A percentile compares a stretch with the other conserved stretches of the same genome.
phyloP scores from a whole-genome alignment of 2,888 invertebrate species.

The Aleiodes leptofemur region DNA sequence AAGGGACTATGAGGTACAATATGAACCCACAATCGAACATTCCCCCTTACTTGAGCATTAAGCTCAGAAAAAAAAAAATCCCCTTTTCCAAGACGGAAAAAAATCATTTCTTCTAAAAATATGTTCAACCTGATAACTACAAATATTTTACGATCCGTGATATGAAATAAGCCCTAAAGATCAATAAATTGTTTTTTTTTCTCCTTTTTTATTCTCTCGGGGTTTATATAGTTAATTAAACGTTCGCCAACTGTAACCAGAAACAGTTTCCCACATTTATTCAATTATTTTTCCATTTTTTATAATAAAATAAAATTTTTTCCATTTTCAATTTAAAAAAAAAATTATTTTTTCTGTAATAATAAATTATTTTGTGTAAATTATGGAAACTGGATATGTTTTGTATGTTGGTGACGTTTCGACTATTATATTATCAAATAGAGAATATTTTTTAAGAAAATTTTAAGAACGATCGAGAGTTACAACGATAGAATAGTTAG shows the following conservation, averaged over 20 bases:
- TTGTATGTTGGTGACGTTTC: no score
- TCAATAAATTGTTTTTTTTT: conserved; percentile 46
- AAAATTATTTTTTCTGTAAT: no score
- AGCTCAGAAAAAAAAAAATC: conserved; percentile 1
- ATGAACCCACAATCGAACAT: conserved; percentile 56
- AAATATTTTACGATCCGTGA: conserved; percentile 8
- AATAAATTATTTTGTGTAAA: no score
- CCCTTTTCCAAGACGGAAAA: conserved; percentile 18
- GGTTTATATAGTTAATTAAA: neutral
- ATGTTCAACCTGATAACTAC: conserved; percentile 6
- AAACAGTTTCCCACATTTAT: no score
- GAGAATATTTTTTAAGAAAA: no score
- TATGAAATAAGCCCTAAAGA: conserved; percentile 1
- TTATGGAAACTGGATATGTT: no score
- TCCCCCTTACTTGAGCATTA: neutral
- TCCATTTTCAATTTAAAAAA: no score
- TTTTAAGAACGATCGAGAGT: no score
- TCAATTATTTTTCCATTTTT: no score
- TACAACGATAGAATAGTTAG: neutral
- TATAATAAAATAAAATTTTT: no score
- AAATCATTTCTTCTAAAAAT: conserved; percentile 12
- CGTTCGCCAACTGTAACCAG: neutral
- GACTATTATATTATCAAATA: no score
- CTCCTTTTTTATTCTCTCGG: conserved; percentile 42
- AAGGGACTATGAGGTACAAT: conserved; percentile 98